Conservation (phyloP, 2,113 vertebrate species). For the Bufo gargarizans region DNA sequence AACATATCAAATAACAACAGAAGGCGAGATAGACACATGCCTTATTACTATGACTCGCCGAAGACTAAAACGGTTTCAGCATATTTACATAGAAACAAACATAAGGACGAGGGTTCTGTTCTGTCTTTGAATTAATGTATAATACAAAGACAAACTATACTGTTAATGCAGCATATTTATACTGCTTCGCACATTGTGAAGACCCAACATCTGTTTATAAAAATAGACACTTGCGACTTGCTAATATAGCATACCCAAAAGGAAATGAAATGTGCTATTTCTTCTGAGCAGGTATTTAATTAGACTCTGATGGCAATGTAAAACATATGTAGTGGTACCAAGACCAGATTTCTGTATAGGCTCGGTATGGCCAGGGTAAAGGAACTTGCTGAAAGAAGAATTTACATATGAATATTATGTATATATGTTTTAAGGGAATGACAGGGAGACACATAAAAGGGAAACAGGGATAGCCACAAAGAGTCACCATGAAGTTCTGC, state of each 20-base stretch:
- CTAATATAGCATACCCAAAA: not conserved
- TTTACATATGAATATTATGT: not conserved
- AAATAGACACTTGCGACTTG: not conserved
- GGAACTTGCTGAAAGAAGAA: not conserved
- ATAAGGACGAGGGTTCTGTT: not conserved
- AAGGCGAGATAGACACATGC: conserved; percentile 12
- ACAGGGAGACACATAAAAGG: no score
- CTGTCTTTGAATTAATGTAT: conserved; percentile 1
- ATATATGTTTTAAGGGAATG: no score
- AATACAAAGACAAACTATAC: not conserved
- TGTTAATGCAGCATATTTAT: conserved; percentile 10
- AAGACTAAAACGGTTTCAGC: not conserved
- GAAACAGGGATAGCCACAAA: no score
- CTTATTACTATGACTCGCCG: not conserved
- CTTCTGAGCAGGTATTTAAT: not conserved
- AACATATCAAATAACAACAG: conserved; percentile 26
- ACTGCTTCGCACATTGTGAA: not conserved
- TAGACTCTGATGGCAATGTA: not conserved
- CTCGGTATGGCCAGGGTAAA: not conserved
- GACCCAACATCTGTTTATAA: not conserved
- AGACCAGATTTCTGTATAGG: not conserved
- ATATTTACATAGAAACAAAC: not conserved
- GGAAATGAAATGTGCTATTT: not conserved
- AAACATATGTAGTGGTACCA: not conserved
- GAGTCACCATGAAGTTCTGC: no score